A percentile compares a stretch with the other conserved stretches of the same genome.
Evolutionary conservation across 35 echinoderm and acorn worm species (phyloP).

Genomic region (Lytechinus pictus): DNA sequence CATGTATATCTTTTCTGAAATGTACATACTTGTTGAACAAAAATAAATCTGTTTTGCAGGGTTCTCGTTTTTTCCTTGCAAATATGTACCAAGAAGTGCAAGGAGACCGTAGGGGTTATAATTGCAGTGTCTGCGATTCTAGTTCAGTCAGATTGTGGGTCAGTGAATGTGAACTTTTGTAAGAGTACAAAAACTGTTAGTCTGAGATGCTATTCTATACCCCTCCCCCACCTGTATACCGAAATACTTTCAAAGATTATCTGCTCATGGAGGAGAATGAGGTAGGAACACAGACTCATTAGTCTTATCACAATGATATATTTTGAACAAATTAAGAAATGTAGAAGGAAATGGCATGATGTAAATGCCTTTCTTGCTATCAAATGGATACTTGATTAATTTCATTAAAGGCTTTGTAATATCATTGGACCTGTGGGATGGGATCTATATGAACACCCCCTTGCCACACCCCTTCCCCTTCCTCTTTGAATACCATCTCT

Average conservation of each 20-base stretch:
- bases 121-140: conserved; percentile 2
- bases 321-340: too few species aligned
- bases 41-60: background rate
- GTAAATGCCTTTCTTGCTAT: too few species aligned
- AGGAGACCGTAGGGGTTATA: background rate
- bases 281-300: too few species aligned
- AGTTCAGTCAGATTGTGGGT: background rate
- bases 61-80: background rate
- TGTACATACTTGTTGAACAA: background rate
- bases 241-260: background rate
- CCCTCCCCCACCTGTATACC: background rate
- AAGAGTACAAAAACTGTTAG: background rate
- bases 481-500: background rate
- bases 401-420: background rate
- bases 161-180: background rate
- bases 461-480: background rate
- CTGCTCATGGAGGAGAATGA: background rate
- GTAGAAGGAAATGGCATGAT: too few species aligned
- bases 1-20: background rate
- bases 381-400: too few species aligned
- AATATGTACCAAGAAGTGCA: background rate
- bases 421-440: background rate
- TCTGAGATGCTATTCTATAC: background rate
- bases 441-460: background rate
- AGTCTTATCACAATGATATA: too few species aligned